Conservation (phyloP, 2,888 invertebrate genomes). For the Hoplodrina blanda region DNA sequence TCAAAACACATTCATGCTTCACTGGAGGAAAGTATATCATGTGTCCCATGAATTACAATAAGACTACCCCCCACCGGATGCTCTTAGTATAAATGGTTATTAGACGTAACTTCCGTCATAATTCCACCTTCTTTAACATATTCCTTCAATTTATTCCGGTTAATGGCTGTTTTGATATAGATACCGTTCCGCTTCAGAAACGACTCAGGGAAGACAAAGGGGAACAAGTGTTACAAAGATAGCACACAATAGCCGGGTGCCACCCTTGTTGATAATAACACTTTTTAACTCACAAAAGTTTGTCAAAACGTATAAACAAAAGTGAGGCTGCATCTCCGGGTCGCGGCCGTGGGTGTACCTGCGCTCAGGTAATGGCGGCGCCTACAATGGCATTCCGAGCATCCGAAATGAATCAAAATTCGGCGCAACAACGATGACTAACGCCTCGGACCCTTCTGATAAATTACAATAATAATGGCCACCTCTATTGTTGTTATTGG, state of each 20-base stretch:
- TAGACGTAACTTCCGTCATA: constrained; percentile 77
- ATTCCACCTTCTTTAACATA: constrained; percentile 71
- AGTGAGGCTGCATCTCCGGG: constrained; percentile 57
- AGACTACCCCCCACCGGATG: constrained; percentile 76
- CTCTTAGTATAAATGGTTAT: constrained; percentile 70
- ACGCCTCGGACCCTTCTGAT: constrained; percentile 78
- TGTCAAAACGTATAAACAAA: constrained; percentile 87
- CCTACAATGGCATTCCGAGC: constrained; percentile 88
- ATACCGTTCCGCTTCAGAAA: constrained; percentile 54
- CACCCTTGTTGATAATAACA: constrained; percentile 84
- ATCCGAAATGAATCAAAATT: constrained; percentile 89
- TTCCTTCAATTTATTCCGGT: constrained; percentile 66
- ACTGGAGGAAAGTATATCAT: constrained; percentile 64
- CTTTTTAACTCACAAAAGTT: constrained; percentile 79
- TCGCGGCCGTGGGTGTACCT: constrained; percentile 63
- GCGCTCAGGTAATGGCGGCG: constrained; percentile 84
- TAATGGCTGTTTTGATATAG: constrained; percentile 61
- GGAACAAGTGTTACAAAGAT: constrained; percentile 70
- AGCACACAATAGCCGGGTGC: constrained; percentile 71
- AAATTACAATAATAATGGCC: constrained; percentile 86
- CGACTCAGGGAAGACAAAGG: constrained; percentile 62
- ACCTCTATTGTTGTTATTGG: constrained; percentile 82
- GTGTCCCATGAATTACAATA: constrained; percentile 76
- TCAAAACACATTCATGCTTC: constrained; percentile 64
- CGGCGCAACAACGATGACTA: constrained; percentile 79